Base-by-base conservation (phyloP, 2,888 invertebrate genomes). In the Lycocerus yunnanus region DNA sequence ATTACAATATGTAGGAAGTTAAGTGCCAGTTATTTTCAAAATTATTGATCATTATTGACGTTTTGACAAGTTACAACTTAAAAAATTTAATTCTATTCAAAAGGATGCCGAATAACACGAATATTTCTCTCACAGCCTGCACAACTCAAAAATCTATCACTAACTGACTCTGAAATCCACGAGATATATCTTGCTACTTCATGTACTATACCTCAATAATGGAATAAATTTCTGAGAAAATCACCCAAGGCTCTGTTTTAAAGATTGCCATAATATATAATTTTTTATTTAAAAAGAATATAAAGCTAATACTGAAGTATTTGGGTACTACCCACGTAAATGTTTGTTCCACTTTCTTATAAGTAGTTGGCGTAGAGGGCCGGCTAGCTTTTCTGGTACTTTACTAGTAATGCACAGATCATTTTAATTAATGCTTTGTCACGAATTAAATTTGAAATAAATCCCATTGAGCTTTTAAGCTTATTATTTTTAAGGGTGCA, bases 1-100 rank as follows among this genome's bases (percentile, higher is more conserved):
- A 59, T 63, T 65, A 78, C 79, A 79, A 79, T 78, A 69, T 58
- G 65, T 77, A 78, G 78, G 78, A 80, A 80, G 79, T 80, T 80
- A 80, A 80, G 80, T 80, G 76, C 76, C 73, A 75, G 76, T 78
- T 74, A 79, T 79, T 73, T 27, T 24, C 60, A 18, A 75, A 68
- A 75, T 68, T 75, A 72, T 75, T 71, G 61, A 63, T 15, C 20
- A n/a, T 24, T 15, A 43, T 15, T 16, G 60, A 27, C 66, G 21
- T 70, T 71, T 74, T 79, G 61, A 63, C 61, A 63, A 63, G 18
- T 63, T 63, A 63, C 10, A 18, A 63, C 20, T 63, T 20, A n/a
- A 18, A 18, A 63, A 18, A n/a, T 43, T 16, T 15, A 18, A 18
- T 63, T 1, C 2, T 63, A 63, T 63, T 63, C 20, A n/a, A 18